A percentile compares a stretch with the other conserved stretches of the same genome.
Conservation (phyloP, 2,797 vertebrate species). For the Anableps anableps region DNA sequence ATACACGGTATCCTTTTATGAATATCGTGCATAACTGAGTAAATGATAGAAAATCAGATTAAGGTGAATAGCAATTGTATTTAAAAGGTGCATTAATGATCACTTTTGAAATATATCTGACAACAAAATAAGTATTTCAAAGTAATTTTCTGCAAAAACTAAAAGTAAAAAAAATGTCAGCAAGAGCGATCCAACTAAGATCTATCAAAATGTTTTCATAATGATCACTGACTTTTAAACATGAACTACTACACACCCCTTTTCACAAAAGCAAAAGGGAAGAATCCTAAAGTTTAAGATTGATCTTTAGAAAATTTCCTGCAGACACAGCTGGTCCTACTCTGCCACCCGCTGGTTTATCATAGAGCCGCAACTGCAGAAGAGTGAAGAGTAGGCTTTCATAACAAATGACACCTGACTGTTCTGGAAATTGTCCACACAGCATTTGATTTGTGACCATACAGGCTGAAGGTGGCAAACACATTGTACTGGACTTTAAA, state of each 20-base stretch:
- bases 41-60: not conserved
- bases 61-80: not conserved
- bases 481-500: not conserved
- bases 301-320: not conserved
- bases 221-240: not conserved
- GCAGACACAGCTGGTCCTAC: constrained; percentile 17
- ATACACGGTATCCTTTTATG: not conserved
- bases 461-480: not conserved
- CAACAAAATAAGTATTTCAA: not conserved
- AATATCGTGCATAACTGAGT: not conserved
- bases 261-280: not conserved
- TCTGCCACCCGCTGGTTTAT: constrained; percentile 64
- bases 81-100: not conserved
- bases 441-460: constrained; percentile 2
- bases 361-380: constrained; percentile 27
- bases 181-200: constrained; percentile 69
- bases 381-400: not conserved
- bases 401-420: not conserved
- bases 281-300: not conserved
- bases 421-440: constrained; percentile 7
- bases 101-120: not conserved
- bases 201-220: not conserved
- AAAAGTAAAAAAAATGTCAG: constrained; percentile 16
- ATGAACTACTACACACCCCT: not conserved
- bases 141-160: not conserved